Evolutionary conservation across 2,113 vertebrate species (phyloP).

Genomic region (Scolopax mira): DNA sequence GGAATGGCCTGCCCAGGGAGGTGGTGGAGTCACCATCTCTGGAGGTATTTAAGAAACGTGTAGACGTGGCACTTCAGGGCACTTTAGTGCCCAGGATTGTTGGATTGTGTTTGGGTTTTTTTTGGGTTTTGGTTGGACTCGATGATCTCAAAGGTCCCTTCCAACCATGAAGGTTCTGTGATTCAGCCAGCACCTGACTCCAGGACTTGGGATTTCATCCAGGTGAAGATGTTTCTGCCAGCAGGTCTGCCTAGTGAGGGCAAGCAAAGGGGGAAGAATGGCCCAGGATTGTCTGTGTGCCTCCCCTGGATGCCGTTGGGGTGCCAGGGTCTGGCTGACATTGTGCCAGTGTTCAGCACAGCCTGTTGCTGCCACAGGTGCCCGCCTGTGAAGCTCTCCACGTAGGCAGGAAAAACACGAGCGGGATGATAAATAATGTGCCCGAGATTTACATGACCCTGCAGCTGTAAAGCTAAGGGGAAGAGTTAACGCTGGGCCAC

Average conservation of each 20-base stretch:
- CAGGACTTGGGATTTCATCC: too few relatives aligned
- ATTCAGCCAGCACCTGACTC: too few relatives aligned
- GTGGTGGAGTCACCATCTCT: too few relatives aligned
- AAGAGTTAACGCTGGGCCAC: background rate
- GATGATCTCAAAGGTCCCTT: too few relatives aligned
- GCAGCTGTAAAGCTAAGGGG: background rate
- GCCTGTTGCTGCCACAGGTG: background rate
- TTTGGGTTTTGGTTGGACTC: too few relatives aligned
- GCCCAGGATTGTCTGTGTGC: background rate
- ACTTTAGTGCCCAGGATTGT: too few relatives aligned
- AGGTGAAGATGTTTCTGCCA: background rate
- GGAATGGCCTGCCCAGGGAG: too few relatives aligned
- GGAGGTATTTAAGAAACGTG: too few relatives aligned
- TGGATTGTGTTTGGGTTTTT: too few relatives aligned
- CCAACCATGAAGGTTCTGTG: too few relatives aligned
- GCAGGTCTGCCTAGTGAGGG: background rate
- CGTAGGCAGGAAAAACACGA: fast-evolving
- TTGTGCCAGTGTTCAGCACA: background rate
- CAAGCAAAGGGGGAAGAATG: background rate
- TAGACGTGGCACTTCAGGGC: too few relatives aligned
- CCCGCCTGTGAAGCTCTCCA: background rate
- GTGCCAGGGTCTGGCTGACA: background rate
- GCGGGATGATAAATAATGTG: fast-evolving
- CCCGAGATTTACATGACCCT: background rate
- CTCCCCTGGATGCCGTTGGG: fast-evolving